Base-by-base conservation (phyloP, 2,797 vertebrate genomes). In the Pagetopsis macropterus region DNA sequence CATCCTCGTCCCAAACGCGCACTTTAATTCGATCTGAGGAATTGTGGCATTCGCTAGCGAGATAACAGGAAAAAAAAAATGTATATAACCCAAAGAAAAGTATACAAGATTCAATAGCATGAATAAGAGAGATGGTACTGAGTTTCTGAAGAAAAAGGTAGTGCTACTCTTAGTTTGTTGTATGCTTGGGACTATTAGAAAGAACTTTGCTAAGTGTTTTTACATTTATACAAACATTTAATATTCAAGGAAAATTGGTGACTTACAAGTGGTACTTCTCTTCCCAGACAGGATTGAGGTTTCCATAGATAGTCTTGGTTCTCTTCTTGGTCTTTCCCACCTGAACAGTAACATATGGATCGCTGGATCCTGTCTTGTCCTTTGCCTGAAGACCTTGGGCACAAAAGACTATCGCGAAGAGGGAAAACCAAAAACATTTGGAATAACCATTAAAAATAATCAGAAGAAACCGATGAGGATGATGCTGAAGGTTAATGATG, bases 221-320 rank as follows among this genome's bases (percentile, higher is more conserved):
- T 1, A 19, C 7, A 64, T 19, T 15, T 8, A 46, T 2, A 49
- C 1, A 54, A 5, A 56, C 1, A 60, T 62, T 70, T 48, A 21
- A 51, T 12, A 67, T 63, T 10, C 14, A 59, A 41, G 5, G 66
- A 3, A 41, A 4, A 3, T 4, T 12, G 3, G 15, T 12, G 17
- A 97, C 98, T 97, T 93, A 99, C 98, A 99, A 99, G 87, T 99
- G 96, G 84, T 95, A 99, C 83, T 99, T 99, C 86, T 99, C 98
- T 72, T 99, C 98, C 98, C 98, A 99, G 59, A 99, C 93, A 16
- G 98, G 98, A 89, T 99, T 99, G 79, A 99, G 95, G 85, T 99
- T 99, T 52, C 98, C 97, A 88, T 97, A 99, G 86, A 99, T 99
- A 0, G 98, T 99, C 91, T 99, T 99, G 74, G 98, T 99, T 76